Base-by-base conservation (phyloP, 2,113 vertebrate genomes). In the Zosterops pallidus region DNA sequence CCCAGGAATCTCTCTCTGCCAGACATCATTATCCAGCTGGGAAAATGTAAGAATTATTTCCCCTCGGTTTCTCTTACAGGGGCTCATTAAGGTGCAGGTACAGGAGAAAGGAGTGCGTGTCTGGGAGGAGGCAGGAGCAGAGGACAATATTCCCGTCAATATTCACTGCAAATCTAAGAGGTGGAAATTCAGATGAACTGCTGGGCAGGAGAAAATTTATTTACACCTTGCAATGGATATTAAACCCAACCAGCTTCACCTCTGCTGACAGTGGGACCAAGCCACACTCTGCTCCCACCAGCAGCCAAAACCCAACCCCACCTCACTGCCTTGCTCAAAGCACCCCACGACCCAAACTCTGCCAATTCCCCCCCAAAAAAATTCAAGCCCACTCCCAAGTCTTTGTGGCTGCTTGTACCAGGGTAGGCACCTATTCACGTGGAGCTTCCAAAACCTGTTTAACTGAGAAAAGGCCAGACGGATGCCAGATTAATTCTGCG, bases 401-500 rank as follows among this genome's bases (percentile, higher is more conserved):
- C 95, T 94, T 44, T 12, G 63, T 41, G 75, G n/a, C 50, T 60
- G 65, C 26, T 89, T 37, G 91, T 57, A 74, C 28, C 74, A 1
- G 69, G 86, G 37, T 62, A 47, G 65, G 83, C 62, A 95, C 90
- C 97, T 87, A 70, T 85, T 95, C 84, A 93, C 78, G 86, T 67
- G 60, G 90, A 92, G 92, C 87, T 83, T 37, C 31, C 26, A 65
- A 96, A 97, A 97, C 89, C 91, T 90, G 94, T 71, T 94, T 83
- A 81, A 60, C 94, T 59, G 78, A 90, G 95, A 89, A 94, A 92
- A 94, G 94, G 96, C 89, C 97, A 96, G 96, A 94, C 94, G 94
- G 95, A 83, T 96, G 94, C 90, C 90, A 95, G 94, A 94, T 95
- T 80, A 95, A 96, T 96, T 69, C 88, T 56, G 72, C 77, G 55